These are phyloP conservation scores for Protonibea diacanthus DNA, from an alignment of 2,797 vertebrate genomes.

Conservation along the genomic window DNA sequence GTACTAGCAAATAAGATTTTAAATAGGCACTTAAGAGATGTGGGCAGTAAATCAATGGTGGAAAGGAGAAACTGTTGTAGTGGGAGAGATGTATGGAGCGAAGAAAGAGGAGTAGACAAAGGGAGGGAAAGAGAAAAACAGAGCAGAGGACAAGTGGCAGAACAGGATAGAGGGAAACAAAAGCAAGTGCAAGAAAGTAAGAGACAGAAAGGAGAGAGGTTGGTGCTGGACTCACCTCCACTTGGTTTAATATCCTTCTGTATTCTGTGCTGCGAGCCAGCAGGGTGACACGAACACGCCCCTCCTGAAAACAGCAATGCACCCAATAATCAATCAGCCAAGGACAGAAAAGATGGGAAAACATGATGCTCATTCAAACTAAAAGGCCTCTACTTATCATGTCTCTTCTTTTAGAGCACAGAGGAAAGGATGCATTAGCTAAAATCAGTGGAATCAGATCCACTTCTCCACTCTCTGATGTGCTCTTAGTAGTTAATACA, in stretches of 20 bases:
- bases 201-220: slow-evolving; percentile 27
- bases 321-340: slow-evolving; percentile 74
- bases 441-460: slow-evolving; percentile 10
- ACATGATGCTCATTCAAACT: slow-evolving; percentile 53
- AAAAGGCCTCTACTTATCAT: not conserved
- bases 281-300: slow-evolving; percentile 94
- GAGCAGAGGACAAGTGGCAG: slow-evolving; percentile 16
- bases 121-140: slow-evolving; percentile 24
- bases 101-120: slow-evolving; percentile 37
- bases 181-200: slow-evolving; percentile 28
- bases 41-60: slow-evolving; percentile 80
- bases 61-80: slow-evolving; percentile 38
- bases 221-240: slow-evolving; percentile 87
- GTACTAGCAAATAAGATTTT: slow-evolving; percentile 77
- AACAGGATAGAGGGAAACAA: slow-evolving; percentile 24
- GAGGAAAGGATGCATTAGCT: not conserved
- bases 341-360: slow-evolving; percentile 65
- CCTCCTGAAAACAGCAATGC: slow-evolving; percentile 86
- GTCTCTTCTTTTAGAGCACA: not conserved
- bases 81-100: slow-evolving; percentile 30
- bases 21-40: slow-evolving; percentile 77
- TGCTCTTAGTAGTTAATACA: slow-evolving; percentile 27
- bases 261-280: slow-evolving; percentile 96
- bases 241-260: slow-evolving; percentile 94
- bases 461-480: not conserved